Conservation (phyloP, 2,113 vertebrate species). For the Aplodontia rufa region DNA sequence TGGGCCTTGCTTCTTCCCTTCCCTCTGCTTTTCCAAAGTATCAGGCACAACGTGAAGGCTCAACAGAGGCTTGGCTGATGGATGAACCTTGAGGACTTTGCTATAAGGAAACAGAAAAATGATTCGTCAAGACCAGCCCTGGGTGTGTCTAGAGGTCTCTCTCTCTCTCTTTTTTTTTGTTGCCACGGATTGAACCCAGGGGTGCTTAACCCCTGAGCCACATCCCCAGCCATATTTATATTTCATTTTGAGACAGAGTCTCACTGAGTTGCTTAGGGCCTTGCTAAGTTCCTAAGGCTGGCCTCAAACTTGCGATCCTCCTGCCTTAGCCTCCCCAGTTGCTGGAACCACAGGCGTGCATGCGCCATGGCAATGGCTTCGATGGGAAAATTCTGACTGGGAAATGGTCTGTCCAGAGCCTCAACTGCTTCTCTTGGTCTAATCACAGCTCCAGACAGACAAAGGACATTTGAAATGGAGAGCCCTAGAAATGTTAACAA, state of each 20-base stretch:
- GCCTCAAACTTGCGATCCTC: no score
- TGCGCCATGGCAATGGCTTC: background rate
- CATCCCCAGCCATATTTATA: no score
- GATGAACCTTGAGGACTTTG: background rate
- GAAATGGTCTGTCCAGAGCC: background rate
- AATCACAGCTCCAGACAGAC: background rate
- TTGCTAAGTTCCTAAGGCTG: no score
- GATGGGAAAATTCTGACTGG: background rate
- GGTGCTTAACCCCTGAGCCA: no score
- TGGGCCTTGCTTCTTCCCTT: background rate
- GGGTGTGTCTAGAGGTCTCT: background rate
- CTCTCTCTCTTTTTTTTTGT: no score
- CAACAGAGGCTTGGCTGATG: background rate
- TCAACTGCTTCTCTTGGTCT: background rate
- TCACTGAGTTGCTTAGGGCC: no score
- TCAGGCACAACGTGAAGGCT: background rate
- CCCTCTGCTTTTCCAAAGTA: background rate
- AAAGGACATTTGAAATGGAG: background rate
- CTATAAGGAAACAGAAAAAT: conserved; percentile 27
- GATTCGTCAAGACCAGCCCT: background rate
- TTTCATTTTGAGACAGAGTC: no score
- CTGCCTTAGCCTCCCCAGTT: no score
- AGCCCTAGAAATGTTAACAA: background rate
- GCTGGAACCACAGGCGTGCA: no score
- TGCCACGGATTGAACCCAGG: no score